Evolutionary conservation across 1,140 invertebrate species (phyloP).

Genomic region (Battus philenor): DNA sequence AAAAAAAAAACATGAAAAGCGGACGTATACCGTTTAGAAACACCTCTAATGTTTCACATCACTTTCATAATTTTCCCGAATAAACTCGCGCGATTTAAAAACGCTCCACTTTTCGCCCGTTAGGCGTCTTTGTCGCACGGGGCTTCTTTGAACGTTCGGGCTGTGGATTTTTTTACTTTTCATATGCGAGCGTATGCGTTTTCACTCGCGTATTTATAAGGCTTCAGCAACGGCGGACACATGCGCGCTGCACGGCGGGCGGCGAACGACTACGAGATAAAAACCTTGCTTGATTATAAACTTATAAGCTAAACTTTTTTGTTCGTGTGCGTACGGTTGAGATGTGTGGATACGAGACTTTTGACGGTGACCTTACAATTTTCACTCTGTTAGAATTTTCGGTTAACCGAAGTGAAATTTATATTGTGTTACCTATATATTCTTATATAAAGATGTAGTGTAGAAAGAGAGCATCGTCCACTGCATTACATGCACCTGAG

Average conservation of each 20-base stretch:
- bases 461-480: constrained; percentile 18
- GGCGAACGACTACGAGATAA: constrained; percentile 71
- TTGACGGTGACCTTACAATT: constrained; percentile 53
- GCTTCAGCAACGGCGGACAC: constrained; percentile 45
- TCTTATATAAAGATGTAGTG: not conserved
- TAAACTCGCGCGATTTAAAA: constrained; percentile 40
- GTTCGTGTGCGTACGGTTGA: constrained; percentile 58
- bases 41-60: constrained; percentile 55
- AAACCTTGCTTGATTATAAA: constrained; percentile 72
- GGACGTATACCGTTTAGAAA: constrained; percentile 53
- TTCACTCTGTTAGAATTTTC: constrained; percentile 36
- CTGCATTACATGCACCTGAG: constrained; percentile 46
- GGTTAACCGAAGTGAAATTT: constrained; percentile 3
- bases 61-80: constrained; percentile 69
- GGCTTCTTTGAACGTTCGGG: constrained; percentile 34
- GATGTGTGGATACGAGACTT: constrained; percentile 48
- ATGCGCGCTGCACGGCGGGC: constrained; percentile 61
- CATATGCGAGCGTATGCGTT: constrained; percentile 40
- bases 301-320: constrained; percentile 74
- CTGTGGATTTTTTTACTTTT: constrained; percentile 42
- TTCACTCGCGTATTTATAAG: constrained; percentile 53
- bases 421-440: not conserved
- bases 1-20: constrained; percentile 53
- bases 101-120: constrained; percentile 46
- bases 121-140: constrained; percentile 37